Percentiles rank a stretch among this genome's conserved stretches.
phyloP scores from a whole-genome alignment of 2,888 invertebrate species.

The Andrena haemorrhoa region DNA sequence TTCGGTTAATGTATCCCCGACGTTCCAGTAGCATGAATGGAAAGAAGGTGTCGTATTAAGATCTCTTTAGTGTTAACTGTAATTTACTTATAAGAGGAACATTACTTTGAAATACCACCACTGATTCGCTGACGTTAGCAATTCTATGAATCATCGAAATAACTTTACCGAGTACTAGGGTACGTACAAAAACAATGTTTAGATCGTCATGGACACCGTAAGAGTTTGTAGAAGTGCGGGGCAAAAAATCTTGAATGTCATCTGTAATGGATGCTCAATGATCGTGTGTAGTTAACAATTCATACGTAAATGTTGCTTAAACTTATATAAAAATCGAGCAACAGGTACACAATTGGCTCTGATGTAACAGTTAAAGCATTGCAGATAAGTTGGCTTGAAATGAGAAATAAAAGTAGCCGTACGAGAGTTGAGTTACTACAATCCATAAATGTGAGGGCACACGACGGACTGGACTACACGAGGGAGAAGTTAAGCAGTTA shows the following conservation, averaged over 20 bases:
- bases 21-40: background rate
- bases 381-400: background rate
- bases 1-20: background rate
- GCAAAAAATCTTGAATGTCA: background rate
- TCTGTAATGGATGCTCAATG: background rate
- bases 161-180: background rate
- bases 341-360: no score
- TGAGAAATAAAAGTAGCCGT: background rate
- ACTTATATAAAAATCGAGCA: background rate
- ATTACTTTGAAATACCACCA: background rate
- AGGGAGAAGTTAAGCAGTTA: background rate
- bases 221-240: background rate
- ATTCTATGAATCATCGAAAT: background rate
- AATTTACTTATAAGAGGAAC: background rate
- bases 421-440: background rate
- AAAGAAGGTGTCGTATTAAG: background rate
- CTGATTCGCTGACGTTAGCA: constrained; percentile 5
- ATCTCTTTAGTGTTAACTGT: no score
- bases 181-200: background rate
- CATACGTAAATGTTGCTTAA: background rate
- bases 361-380: background rate
- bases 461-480: background rate
- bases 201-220: background rate
- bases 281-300: constrained; percentile 3
- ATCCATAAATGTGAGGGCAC: background rate